Evolutionary conservation across 1,140 invertebrate species (phyloP), one percentile per base, ranked within the genome.

Genomic region (Zaprionus inermis): DNA sequence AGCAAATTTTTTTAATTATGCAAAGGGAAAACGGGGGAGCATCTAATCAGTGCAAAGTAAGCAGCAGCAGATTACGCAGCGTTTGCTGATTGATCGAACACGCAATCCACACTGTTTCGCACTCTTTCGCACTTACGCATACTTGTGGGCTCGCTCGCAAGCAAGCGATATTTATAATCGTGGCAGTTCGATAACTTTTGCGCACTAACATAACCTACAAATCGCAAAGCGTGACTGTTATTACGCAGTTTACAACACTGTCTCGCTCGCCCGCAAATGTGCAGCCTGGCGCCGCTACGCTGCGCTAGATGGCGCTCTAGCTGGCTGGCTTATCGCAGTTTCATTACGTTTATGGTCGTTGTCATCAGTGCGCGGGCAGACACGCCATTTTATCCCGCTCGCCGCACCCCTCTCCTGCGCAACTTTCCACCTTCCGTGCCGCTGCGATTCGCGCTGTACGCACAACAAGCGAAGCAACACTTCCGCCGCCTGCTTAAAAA

Each of bases 311-410:
- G 44, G 44, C 56, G 22, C 32, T 28, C n/a, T 12, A 59, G 64
- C 49, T 55, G 51, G 49, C 77, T n/a, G 74, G 81, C 81, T 84
- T 84, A 85, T 84, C 81, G 80, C 66, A 76, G 81, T 84, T 84
- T 84, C 81, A 84, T 84, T 84, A 84, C 81, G 80, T 74, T 84
- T 84, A 84, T 84, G 80, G 81, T 84, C 81, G 81, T 84, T 84
- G 81, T 84, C 81, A 85, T 84, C 81, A 84, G 81, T 28, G 24
- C 61, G 58, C 80, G 20, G 41, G 30, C 65, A 74, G 60, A 28
- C 46, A 55, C 65, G 64, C n/a, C n/a, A n/a, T n/a, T n/a, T n/a
- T n/a, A n/a, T n/a, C n/a, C n/a, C n/a, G n/a, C n/a, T n/a, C n/a
- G n/a, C n/a, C n/a, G n/a, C n/a, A n/a, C n/a, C n/a, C n/a, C n/a